Base-by-base conservation (phyloP, 1,140 invertebrate genomes). In the Sinella curviseta region DNA sequence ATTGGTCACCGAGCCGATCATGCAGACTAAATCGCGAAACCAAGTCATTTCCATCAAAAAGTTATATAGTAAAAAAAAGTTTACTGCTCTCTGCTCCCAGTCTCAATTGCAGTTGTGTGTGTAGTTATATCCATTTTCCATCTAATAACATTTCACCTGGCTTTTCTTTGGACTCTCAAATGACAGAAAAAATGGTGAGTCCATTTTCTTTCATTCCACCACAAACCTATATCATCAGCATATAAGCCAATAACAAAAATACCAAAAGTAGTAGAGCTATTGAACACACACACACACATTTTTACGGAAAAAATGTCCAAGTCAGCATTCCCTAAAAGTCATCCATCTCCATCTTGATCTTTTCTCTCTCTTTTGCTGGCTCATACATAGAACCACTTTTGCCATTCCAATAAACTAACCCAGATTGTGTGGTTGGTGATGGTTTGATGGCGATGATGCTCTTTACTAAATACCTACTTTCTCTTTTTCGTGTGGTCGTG, bases 341-440 rank as follows among this genome's bases (percentile, higher is more conserved):
- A 70, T 70, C 65, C 65, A 70, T 70, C 65, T 70, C 65, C 65
- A 70, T 70, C 65, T 30, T 33, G 57, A n/a, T n/a, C n/a, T n/a
- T n/a, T n/a, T n/a, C n/a, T n/a, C n/a, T 65, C 24, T 8, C 16
- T 65, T 26, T 65, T 65, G 26, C 39, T 20, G 39, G 39, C 39
- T 20, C 39, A 48, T 48, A 48, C 20, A 48, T 8, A 48, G 39
- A 12, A 48, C 8, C 39, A 12, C 39, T 8, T 48, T 48, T 48
- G 20, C 39, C 39, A 48, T 48, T 48, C 39, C 39, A 48, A 48
- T 48, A 48, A 48, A 48, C 39, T 20, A 48, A 48, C 8, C 39
- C 39, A 48, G 39, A 48, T 48, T 48, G 39, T n/a, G n/a, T 48
- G 39, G 39, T 48, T 48, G 39, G 39, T 20, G 20, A 48, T 48